Base-by-base conservation (phyloP, 2,797 vertebrate species). In the Pangasius krempfi region DNA sequence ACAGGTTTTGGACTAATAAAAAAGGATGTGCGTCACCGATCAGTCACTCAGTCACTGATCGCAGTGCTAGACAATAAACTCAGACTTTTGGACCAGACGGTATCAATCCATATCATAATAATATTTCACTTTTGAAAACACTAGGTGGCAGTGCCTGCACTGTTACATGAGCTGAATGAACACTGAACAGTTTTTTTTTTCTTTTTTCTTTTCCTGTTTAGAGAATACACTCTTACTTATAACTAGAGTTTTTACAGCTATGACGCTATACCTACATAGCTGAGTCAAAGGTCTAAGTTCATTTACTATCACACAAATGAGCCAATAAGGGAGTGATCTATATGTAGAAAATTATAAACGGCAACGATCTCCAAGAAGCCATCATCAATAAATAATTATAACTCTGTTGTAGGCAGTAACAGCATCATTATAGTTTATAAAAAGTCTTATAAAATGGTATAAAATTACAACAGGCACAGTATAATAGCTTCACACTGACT, bases 101-200 rank as follows among this genome's bases (percentile, higher is more conserved):
- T 9, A 85, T 58, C 18, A 58, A 58, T 86, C 33, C 54, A 86
- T 25, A 44, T 44, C 10, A 40, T 16, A 78, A 86, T n/a, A 78
- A 62, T 22, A 84, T 94, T 93, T 93, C 92, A 93, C 92, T 89
- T 90, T 95, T 92, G 47, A 91, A 60, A 81, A 95, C 95, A 94
- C 92, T 93, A 95, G 96, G 94, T 94, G 96, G 95, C 96, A 96
- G 96, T 95, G 96, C 96, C 96, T 94, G 96, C 96, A 96, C 96
- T 96, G 96, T 93, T 64, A 94, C 91, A 92, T 92, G 92, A 94
- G 44, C 73, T 62, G 58, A 88, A 86, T 70, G 58, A 79, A 89
- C 20, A 0, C 27, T 73, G 54, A 87, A 78, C 37, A 84, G 25
- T 16, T 25, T 37, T 22, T 14, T 33, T 70, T 70, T n/a, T 14